A percentile compares a stretch with the other conserved stretches of the same genome.
Evolutionary conservation across 2,113 vertebrate genomes (phyloP).

Genomic region (human (Homo sapiens)): DNA sequence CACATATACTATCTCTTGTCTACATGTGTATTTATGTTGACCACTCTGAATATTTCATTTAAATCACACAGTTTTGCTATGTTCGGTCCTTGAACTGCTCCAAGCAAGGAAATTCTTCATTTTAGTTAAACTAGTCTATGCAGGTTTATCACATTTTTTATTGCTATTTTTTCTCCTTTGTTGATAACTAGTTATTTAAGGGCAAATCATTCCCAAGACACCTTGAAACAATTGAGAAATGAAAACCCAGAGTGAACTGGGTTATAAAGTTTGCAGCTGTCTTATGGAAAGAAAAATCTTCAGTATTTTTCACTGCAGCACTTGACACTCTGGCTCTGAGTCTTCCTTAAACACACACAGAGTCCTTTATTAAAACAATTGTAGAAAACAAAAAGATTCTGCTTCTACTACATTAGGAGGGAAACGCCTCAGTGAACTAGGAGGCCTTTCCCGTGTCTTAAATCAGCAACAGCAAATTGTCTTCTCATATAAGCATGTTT

Average conservation of each 20-base stretch:
- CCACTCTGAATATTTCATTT: conserved; percentile 76
- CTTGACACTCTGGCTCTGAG: not conserved
- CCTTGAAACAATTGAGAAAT: conserved; percentile 41
- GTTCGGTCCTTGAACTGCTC: conserved; percentile 73
- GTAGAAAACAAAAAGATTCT: conserved; percentile 56
- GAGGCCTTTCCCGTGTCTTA: conserved; percentile 64
- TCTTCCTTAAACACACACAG: conserved; percentile 65
- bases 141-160: conserved; percentile 41
- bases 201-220: conserved; percentile 64
- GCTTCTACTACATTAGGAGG: conserved; percentile 17
- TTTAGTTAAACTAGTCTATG: conserved; percentile 50
- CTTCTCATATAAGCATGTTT: conserved; percentile 53
- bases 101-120: conserved; percentile 64
- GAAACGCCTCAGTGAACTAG: conserved; percentile 66
- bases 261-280: conserved; percentile 75
- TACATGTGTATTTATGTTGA: conserved; percentile 66
- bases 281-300: conserved; percentile 54
- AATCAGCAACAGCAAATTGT: conserved; percentile 76
- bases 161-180: conserved; percentile 56
- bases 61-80: conserved; percentile 79
- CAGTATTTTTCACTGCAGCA: conserved; percentile 47
- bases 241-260: conserved; percentile 57
- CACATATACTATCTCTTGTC: not conserved
- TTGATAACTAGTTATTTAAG: conserved; percentile 69
- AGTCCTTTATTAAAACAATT: conserved; percentile 47